phyloP scores from a whole-genome alignment of 2,797 vertebrate species.

The Benthosema pterotum region DNA sequence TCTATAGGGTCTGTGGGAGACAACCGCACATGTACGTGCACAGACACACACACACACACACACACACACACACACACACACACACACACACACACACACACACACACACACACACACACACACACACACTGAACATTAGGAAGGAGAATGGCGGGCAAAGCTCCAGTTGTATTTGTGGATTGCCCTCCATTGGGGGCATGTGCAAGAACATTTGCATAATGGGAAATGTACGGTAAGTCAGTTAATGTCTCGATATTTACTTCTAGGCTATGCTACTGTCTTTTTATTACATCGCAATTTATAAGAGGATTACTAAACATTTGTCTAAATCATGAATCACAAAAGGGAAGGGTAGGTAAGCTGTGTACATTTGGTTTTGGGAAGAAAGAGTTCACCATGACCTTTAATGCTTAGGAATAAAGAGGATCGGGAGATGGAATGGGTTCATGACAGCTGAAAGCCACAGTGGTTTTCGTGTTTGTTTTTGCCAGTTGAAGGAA shows the following conservation, averaged over 20 bases:
- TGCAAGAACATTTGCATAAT: too few relatives aligned
- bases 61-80: neutral
- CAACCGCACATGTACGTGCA: neutral
- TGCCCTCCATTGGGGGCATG: neutral
- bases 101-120: neutral
- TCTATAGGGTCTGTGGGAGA: conserved; percentile 86
- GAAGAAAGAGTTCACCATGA: conserved; percentile 9
- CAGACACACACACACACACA: neutral
- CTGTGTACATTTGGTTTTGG: neutral
- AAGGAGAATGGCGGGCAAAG: conserved; percentile 26
- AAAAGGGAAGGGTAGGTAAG: neutral
- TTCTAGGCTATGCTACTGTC: neutral
- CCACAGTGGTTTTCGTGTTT: conserved; percentile 60
- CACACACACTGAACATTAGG: neutral
- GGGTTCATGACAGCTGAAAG: conserved; percentile 58
- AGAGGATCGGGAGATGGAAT: conserved; percentile 36
- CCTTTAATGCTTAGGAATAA: conserved; percentile 28
- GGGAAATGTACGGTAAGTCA: neutral
- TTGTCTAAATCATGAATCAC: conserved; percentile 30
- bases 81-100: neutral
- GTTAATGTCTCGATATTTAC: neutral
- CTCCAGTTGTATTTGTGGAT: conserved; percentile 21
- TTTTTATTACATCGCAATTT: conserved; percentile 6
- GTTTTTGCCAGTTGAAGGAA: conserved; percentile 50
- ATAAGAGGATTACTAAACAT: neutral